A percentile compares a stretch with the other conserved stretches of the same genome.
phyloP scores from a whole-genome alignment of 2,888 invertebrate genomes.

The Lasioglossum calceatum region DNA sequence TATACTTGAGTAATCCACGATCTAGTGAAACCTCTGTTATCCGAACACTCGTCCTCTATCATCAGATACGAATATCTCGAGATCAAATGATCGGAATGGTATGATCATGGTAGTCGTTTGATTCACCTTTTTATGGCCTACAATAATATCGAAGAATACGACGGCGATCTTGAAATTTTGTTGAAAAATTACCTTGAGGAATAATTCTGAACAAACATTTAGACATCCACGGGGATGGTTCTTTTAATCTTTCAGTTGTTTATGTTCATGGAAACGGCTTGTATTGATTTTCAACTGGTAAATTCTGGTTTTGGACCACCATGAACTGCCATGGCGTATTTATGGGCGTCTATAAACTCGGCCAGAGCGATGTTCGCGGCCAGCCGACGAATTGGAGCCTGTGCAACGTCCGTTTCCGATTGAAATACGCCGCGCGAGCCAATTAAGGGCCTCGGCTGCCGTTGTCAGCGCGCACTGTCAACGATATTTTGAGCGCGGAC shows the following conservation, averaged over 20 bases:
- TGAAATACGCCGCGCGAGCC: conserved; percentile 19
- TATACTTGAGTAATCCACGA: neutral
- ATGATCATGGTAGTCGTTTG: neutral
- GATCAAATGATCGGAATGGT: neutral
- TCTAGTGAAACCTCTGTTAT: neutral
- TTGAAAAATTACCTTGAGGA: neutral
- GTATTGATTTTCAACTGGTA: neutral
- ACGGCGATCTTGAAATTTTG: neutral
- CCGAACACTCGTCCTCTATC: neutral
- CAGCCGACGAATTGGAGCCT: conserved; percentile 10
- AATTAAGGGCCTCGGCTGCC: conserved; percentile 23
- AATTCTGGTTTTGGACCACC: neutral
- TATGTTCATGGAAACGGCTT: neutral
- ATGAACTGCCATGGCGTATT: conserved; percentile 17
- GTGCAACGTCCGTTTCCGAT: conserved; percentile 18
- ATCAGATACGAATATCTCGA: neutral
- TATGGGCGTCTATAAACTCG: conserved; percentile 26
- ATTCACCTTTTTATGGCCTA: neutral
- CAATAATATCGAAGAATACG: neutral
- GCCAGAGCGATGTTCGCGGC: neutral
- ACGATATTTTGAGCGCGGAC: conserved; percentile 9
- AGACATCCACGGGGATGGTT: neutral
- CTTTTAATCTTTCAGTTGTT: neutral
- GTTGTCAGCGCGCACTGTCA: conserved; percentile 5
- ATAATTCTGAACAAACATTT: neutral